Evolutionary conservation across 2,888 invertebrate species (phyloP).

Genomic region (Acleris cristana): DNA sequence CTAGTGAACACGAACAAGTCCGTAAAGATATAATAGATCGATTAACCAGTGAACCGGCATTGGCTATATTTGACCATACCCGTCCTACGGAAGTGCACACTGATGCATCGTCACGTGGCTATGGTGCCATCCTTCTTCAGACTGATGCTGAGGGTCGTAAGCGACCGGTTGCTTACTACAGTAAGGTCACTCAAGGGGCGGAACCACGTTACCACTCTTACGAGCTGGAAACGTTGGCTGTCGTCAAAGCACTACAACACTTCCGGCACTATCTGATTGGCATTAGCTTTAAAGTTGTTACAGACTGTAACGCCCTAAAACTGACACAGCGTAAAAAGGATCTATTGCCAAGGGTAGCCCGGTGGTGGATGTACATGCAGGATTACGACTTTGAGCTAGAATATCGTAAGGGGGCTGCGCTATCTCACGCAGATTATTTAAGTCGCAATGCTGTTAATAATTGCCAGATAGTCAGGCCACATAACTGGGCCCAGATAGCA

Average conservation of each 20-base stretch:
- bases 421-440: no score
- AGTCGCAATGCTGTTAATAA: no score
- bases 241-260: constrained; percentile 21
- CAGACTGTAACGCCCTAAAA: constrained; percentile 27
- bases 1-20: constrained; percentile 1
- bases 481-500: no score
- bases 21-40: constrained; percentile 1
- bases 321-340: constrained; percentile 23
- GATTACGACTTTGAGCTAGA: constrained; percentile 20
- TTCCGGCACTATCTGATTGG: constrained; percentile 19
- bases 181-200: constrained; percentile 20
- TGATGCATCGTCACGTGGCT: constrained; percentile 9
- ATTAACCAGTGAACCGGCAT: constrained; percentile 12
- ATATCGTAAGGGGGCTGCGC: constrained; percentile 18
- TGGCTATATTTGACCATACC: constrained; percentile 11
- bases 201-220: constrained; percentile 17
- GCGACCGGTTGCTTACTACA: constrained; percentile 17
- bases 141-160: not conserved
- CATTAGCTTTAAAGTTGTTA: constrained; percentile 6
- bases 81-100: constrained; percentile 15
- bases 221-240: constrained; percentile 14
- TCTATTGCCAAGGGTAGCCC: constrained; percentile 18
- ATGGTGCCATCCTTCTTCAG: constrained; percentile 18
- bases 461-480: no score
- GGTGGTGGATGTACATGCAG: constrained; percentile 26